Evolutionary conservation across 2,797 vertebrate species (phyloP), one percentile per base, ranked within the genome.

Genomic region (Trematocara caparti): DNA sequence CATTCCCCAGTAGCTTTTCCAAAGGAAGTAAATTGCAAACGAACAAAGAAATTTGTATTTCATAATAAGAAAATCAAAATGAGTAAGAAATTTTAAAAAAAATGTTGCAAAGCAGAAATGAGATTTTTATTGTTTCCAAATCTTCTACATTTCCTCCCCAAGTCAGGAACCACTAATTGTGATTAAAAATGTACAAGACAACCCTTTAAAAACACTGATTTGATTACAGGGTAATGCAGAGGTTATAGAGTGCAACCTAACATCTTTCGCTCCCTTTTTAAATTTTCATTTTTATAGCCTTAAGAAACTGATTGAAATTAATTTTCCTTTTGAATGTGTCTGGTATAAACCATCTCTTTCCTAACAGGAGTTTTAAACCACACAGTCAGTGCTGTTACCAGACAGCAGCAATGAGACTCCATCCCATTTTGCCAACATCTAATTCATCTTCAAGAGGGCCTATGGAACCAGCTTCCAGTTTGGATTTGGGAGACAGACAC

Each of bases 371-470:
- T 48, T 78, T 87, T 83, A 21, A 43, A 47, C 55, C 64, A 84
- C 66, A 76, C 6, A 78, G 76, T 30, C 27, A 78, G 77, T 34
- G 36, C 81, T 87, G 85, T 88, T 84, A 76, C 51, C 88, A 78
- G 82, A 73, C 90, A 91, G 85, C 81, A 88, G 75, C 81, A 83
- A 78, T 53, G 66, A 69, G 64, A 86, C 87, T 64, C 64, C 81
- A 83, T 69, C 82, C 86, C 45, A n/a, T n/a, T 32, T 57, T 57
- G 53, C 8, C 34, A n/a, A 57, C 8, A 34, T 34, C 53, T 17
- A 57, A 57, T 57, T 57, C 8, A 32, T 2, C 14, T 55, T 32
- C 27, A 55, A 32, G 53, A 57, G 1, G 27, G 53, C 15, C 8
- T 1, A 0, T 57, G 53, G 8, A 55, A 30, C 51, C 7, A 55